Evolutionary conservation across 2,797 vertebrate genomes (phyloP), one percentile per base, ranked within the genome.

Genomic region (Rhinogobio ventralis): DNA sequence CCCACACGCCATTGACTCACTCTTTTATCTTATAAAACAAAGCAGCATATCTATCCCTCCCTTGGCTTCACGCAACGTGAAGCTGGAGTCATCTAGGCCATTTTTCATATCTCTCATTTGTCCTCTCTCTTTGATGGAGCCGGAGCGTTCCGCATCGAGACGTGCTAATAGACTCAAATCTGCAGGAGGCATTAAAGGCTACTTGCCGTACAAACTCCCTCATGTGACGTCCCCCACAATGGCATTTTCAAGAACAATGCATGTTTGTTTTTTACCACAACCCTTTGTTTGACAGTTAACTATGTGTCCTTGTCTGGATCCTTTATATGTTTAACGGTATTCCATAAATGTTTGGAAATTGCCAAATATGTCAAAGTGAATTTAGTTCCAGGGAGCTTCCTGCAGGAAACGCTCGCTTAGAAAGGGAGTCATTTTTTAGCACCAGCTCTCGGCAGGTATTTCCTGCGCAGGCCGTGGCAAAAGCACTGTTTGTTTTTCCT

Each of bases 401-500:
- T 92, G 25, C 46, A 93, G 92, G 93, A 92, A 90, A 87, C 62
- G 80, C 83, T 84, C 30, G 88, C 81, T 75, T 62, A 77, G 89
- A 83, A 81, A 89, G 89, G 90, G 84, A 90, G 85, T 91, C 74
- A 71, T 91, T 92, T 91, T 89, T 86, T 89, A 85, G 87, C 82
- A 4, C 67, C 88, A 84, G 85, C 83, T 91, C 93, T 91, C 93
- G 87, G 91, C 92, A 92, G 95, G 94, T 94, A 94, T 94, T 95
- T 95, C 95, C 94, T 94, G 90, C 85, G 14, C 87, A 89, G 71
- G 90, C 89, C 82, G 82, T 71, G 90, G 90, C 90, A 89, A 88
- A 91, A 91, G 90, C 88, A 86, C 89, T 92, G 92, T 95, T 95
- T 92, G 92, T 92, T 94, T 94, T 93, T 88, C 90, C 91, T 88